Evolutionary conservation across 2,888 invertebrate genomes (phyloP).

Genomic region (Limnephilus marmoratus): DNA sequence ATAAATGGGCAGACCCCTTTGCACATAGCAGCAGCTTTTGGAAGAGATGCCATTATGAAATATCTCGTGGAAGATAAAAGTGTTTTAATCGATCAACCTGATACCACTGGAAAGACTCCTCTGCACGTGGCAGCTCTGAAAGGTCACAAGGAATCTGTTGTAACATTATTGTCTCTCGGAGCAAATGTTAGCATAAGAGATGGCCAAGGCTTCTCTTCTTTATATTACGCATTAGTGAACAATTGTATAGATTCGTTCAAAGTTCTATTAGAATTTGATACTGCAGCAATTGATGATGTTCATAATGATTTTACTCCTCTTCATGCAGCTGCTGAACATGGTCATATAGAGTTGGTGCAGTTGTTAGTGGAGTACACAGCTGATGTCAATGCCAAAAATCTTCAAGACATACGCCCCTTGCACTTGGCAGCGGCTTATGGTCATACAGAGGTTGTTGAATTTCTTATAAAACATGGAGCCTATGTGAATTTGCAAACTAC

Average conservation of each 20-base stretch:
- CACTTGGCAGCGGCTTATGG: conserved; percentile 14
- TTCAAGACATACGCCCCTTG: background rate
- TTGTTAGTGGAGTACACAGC: background rate
- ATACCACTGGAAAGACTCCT: background rate
- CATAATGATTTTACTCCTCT: background rate
- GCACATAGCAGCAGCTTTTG: conserved; percentile 22
- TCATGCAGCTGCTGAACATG: background rate
- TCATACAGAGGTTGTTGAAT: background rate
- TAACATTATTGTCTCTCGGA: background rate
- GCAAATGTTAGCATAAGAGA: background rate
- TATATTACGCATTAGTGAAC: background rate
- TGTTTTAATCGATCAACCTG: background rate
- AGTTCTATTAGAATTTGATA: conserved; percentile 8
- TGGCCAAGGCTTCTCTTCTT: background rate
- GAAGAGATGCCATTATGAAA: background rate
- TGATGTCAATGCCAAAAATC: background rate
- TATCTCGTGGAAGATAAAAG: background rate
- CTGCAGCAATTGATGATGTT: background rate
- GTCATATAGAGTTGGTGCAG: background rate
- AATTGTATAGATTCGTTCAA: background rate
- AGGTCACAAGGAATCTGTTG: conserved; percentile 12
- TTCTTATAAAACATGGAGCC: background rate
- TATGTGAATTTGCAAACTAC: background rate
- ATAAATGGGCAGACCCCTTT: conserved; percentile 7
- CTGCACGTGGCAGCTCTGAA: background rate